Evolutionary conservation across 2,113 vertebrate genomes (phyloP), one percentile per base, ranked within the genome.

Genomic region (Nasalis larvatus): DNA sequence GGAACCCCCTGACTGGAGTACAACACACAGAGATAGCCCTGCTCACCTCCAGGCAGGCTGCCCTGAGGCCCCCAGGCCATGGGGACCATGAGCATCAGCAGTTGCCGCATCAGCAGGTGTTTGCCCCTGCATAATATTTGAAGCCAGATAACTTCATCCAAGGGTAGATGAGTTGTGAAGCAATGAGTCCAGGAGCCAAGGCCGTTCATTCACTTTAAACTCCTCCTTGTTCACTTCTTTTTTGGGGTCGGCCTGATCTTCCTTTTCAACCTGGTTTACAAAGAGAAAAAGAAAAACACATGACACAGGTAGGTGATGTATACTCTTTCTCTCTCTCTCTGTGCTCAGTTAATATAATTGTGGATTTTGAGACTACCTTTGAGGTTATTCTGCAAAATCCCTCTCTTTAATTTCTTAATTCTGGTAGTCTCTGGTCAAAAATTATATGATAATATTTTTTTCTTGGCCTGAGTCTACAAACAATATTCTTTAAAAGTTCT

Each of bases 21-120:
- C 11, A 58, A 78, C 40, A 4, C 78, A 21, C 27, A 73, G 60
- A 94, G 49, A 69, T 42, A 42, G n/a, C 95, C 80, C 71, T 49
- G 77, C 97, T 97, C 97, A 97, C 97, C 97, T 97, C 97, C 97
- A 95, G 92, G 86, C 73, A 88, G 91, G 94, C 92, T 82, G 96
- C 86, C 89, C 73, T 25, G 23, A 2, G 77, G 84, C 47, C 47
- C 88, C 88, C 23, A 18, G 6, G 9, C 80, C 68, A 0, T 4
- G 37, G 85, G 86, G 58, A 56, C 68, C 27, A 14, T 54, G 80
- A 68, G 47, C 78, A n/a, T 47, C 21, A 45, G 58, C 30, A 42
- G 74, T n/a, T 47, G 86, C 83, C 17, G 2, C 87, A 49, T 81
- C 80, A 86, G 92, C 96, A 54, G 81, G 95, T 20, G 18, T 76